phyloP scores from a whole-genome alignment of 2,888 invertebrate genomes.

The Nomada flava region DNA sequence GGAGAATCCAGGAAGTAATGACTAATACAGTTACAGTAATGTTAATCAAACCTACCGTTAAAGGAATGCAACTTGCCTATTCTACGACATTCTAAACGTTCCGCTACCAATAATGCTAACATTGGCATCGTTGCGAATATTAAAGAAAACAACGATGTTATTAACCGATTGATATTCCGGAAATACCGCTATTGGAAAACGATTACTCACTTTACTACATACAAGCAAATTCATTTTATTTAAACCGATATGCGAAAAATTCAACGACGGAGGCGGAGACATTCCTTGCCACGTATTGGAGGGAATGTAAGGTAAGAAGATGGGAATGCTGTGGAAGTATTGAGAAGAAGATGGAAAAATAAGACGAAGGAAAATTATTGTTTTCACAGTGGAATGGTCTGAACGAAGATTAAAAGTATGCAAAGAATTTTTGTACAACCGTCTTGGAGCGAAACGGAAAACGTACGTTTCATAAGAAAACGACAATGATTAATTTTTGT shows the following conservation, averaged over 20 bases:
- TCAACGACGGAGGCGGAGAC: not conserved
- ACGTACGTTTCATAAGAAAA: not conserved
- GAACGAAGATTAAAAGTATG: no score
- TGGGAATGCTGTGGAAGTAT: not conserved
- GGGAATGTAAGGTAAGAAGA: no score
- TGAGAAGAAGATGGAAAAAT: not conserved
- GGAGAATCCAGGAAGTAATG: conserved; percentile 54
- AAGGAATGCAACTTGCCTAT: conserved; percentile 31
- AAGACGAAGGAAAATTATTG: not conserved
- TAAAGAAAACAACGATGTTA: conserved; percentile 4
- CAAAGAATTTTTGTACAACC: no score
- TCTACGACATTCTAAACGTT: conserved; percentile 31
- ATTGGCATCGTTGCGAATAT: not conserved
- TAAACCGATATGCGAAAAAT: not conserved
- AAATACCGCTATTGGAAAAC: not conserved
- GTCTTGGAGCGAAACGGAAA: not conserved
- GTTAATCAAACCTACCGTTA: conserved; percentile 61
- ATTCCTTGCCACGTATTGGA: not conserved
- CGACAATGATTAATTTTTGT: not conserved
- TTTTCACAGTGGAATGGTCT: no score
- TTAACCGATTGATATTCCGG: not conserved
- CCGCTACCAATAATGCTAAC: not conserved
- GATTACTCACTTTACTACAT: not conserved
- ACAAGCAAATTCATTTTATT: not conserved
- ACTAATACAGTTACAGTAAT: conserved; percentile 54